Percentiles rank a stretch among this genome's conserved stretches.
phyloP scores from a whole-genome alignment of 1,140 invertebrate genomes.

The Drosophila lacteicornis region DNA sequence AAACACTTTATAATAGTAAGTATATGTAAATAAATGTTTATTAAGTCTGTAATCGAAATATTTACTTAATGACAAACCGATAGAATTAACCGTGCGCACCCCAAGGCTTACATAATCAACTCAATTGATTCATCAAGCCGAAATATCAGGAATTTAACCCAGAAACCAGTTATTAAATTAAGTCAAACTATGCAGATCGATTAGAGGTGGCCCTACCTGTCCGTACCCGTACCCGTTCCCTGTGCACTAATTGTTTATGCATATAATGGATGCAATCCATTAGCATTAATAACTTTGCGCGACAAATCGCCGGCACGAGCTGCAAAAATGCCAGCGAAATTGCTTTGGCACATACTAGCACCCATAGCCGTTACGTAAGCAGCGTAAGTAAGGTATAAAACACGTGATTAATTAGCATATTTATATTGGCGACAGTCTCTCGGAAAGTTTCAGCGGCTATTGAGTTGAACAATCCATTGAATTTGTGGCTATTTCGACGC shows the following conservation, averaged over 20 bases:
- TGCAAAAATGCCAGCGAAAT: conserved; percentile 27
- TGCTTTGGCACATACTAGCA: background rate
- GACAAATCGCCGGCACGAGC: conserved; percentile 46
- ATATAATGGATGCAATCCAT: conserved; percentile 43
- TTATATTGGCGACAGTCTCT: conserved; percentile 27
- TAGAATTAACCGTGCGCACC: too few species aligned
- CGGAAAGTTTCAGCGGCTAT: conserved; percentile 12
- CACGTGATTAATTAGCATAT: conserved; percentile 53
- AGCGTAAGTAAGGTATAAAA: conserved; percentile 14
- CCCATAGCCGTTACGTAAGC: conserved; percentile 31
- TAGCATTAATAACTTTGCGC: conserved; percentile 42
- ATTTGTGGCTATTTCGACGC: background rate
- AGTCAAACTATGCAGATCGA: conserved; percentile 21
- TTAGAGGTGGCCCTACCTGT: conserved; percentile 6
- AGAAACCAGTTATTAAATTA: conserved; percentile 21
- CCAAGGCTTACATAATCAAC: too few species aligned
- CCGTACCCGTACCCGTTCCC: background rate
- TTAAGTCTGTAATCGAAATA: too few species aligned
- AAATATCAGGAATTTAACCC: background rate
- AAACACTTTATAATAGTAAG: too few species aligned
- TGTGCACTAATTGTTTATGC: conserved; percentile 34
- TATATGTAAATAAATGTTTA: too few species aligned
- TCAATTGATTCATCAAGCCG: background rate
- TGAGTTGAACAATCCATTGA: conserved; percentile 6
- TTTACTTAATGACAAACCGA: too few species aligned